Evolutionary conservation across 2,888 invertebrate species (phyloP).

Genomic region (Melanotus villosus): DNA sequence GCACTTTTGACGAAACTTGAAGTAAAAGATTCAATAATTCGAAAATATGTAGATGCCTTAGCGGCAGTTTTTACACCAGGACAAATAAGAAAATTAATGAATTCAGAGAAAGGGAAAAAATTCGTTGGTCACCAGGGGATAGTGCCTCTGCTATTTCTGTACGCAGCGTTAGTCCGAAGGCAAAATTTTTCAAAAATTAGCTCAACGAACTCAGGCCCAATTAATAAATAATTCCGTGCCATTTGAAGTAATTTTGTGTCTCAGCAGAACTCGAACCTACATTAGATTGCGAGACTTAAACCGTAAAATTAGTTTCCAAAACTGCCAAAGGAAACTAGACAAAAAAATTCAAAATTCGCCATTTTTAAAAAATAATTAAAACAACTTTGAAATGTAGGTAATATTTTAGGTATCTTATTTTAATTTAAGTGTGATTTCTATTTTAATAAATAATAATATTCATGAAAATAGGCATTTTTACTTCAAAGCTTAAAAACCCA

Average conservation of each 20-base stretch:
- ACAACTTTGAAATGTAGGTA: no score
- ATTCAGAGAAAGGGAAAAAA: not conserved
- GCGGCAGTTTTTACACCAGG: not conserved
- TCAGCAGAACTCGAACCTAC: constrained; percentile 21
- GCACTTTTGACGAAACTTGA: not conserved
- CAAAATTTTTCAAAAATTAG: constrained; percentile 37
- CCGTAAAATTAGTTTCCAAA: constrained; percentile 26
- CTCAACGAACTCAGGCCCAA: constrained; percentile 28
- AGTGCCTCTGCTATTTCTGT: not conserved
- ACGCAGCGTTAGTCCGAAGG: constrained; percentile 23
- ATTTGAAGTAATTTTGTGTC: constrained; percentile 12
- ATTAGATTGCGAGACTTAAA: constrained; percentile 17
- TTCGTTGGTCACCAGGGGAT: not conserved
- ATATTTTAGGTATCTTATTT: no score
- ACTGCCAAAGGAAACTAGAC: constrained; percentile 20
- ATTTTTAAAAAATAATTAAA: no score
- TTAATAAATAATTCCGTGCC: constrained; percentile 6
- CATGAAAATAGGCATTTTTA: no score
- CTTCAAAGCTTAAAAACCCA: no score
- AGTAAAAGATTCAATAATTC: not conserved
- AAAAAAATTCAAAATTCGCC: constrained; percentile 5
- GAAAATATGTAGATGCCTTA: not conserved
- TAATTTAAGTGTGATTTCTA: no score
- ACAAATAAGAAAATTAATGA: not conserved
- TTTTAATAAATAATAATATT: no score